Conservation (phyloP, 2,113 vertebrate species). For the Cryptotis parvus region DNA sequence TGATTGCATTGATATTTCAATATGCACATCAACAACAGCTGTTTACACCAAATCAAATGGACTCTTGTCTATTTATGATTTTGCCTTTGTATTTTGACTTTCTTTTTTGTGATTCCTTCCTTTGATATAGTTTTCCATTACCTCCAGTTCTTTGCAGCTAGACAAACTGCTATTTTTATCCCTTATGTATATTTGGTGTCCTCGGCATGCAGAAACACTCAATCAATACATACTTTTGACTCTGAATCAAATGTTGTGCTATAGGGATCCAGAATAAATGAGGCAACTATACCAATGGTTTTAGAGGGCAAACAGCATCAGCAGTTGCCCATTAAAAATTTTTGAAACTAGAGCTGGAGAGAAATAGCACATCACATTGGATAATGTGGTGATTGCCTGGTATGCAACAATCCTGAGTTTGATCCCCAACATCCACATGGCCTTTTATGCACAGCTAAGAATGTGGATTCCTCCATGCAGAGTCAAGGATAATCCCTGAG, state of each 20-base stretch:
- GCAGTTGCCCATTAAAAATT: not conserved
- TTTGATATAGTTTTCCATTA: not conserved
- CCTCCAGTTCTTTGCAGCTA: too few relatives aligned
- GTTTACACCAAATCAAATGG: fast-evolving
- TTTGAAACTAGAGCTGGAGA: too few relatives aligned
- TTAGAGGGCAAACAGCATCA: fast-evolving
- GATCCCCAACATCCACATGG: too few relatives aligned
- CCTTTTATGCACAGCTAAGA: too few relatives aligned
- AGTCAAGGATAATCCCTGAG: too few relatives aligned
- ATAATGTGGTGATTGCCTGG: too few relatives aligned
- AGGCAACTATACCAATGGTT: not conserved
- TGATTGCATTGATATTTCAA: fast-evolving
- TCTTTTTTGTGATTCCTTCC: fast-evolving
- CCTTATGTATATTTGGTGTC: not conserved
- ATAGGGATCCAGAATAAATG: not conserved
- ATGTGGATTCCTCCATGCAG: too few relatives aligned
- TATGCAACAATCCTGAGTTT: too few relatives aligned
- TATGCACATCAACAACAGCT: fast-evolving
- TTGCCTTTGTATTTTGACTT: fast-evolving
- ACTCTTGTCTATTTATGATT: not conserved
- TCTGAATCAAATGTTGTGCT: not conserved
- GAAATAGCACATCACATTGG: too few relatives aligned
- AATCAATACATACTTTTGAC: not conserved
- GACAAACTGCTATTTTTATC: too few relatives aligned
- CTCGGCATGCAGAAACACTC: not conserved